A percentile compares a stretch with the other conserved stretches of the same genome.
Evolutionary conservation across 1,140 invertebrate genomes (phyloP).

Genomic region (Leptestheria dahalacensis): DNA sequence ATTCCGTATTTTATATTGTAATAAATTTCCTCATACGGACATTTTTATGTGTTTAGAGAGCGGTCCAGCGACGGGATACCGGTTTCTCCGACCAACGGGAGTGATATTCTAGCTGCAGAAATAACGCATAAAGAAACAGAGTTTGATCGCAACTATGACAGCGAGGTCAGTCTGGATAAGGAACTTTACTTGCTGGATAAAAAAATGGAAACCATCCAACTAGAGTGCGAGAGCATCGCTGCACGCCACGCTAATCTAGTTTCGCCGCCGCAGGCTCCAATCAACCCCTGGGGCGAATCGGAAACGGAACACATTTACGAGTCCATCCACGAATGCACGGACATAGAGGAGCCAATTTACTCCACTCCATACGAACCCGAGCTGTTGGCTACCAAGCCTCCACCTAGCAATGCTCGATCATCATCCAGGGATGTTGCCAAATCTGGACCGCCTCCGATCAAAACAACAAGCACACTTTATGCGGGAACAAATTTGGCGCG

Average conservation of each 20-base stretch:
- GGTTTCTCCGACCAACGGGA: not conserved
- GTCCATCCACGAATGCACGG: constrained; percentile 46
- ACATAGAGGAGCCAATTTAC: constrained; percentile 42
- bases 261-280: constrained; percentile 23
- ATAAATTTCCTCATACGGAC: no score
- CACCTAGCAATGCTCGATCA: not conserved
- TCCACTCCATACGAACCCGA: constrained; percentile 42
- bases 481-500: not conserved
- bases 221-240: constrained; percentile 32
- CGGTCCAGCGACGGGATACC: not conserved
- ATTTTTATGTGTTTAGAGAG: not conserved
- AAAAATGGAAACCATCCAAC: constrained; percentile 39
- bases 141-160: constrained; percentile 1
- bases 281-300: constrained; percentile 23
- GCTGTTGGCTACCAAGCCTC: constrained; percentile 17
- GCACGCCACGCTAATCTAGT: constrained; percentile 18
- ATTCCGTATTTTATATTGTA: no score
- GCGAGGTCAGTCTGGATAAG: constrained; percentile 28
- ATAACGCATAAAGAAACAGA: not conserved
- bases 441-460: not conserved
- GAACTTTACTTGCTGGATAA: constrained; percentile 33
- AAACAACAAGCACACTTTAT: not conserved
- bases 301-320: constrained; percentile 47
- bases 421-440: not conserved
- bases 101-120: not conserved